Conservation (phyloP, 2,888 invertebrate species). For the Cancer borealis region DNA sequence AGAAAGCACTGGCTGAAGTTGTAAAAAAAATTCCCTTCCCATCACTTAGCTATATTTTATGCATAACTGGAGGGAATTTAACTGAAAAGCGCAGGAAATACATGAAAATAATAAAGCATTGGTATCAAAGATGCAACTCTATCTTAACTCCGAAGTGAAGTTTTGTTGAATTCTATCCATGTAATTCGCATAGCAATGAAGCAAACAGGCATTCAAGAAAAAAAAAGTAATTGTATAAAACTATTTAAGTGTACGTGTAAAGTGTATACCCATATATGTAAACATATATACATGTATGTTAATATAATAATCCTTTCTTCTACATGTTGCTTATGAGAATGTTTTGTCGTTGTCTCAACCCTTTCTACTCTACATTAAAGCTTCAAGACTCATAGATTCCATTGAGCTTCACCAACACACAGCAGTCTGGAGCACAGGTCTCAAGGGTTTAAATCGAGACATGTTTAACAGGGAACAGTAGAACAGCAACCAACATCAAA, state of each 20-base stretch:
- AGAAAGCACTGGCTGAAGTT: not conserved
- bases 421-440: slow-evolving; percentile 52
- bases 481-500: slow-evolving; percentile 69
- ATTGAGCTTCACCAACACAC: slow-evolving; percentile 70
- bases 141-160: not conserved
- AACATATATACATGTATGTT: slow-evolving; percentile 25
- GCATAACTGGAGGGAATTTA: slow-evolving; percentile 26
- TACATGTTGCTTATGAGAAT: not conserved
- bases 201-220: not conserved
- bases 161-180: not conserved
- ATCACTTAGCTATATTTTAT: slow-evolving; percentile 1
- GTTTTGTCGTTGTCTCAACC: slow-evolving; percentile 63
- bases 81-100: not conserved
- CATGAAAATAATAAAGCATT: not conserved
- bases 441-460: slow-evolving; percentile 54
- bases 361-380: slow-evolving; percentile 65
- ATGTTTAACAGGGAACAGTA: slow-evolving; percentile 69
- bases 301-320: slow-evolving; percentile 23
- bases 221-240: slow-evolving; percentile 21
- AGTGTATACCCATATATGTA: slow-evolving; percentile 2
- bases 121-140: slow-evolving; percentile 20
- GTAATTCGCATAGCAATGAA: slow-evolving; percentile 12
- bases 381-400: slow-evolving; percentile 55
- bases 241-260: not conserved
- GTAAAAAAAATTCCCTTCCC: not conserved